A percentile compares a stretch with the other conserved stretches of the same genome.
phyloP scores from a whole-genome alignment of 2,797 vertebrate species.

The Takifugu rubripes region DNA sequence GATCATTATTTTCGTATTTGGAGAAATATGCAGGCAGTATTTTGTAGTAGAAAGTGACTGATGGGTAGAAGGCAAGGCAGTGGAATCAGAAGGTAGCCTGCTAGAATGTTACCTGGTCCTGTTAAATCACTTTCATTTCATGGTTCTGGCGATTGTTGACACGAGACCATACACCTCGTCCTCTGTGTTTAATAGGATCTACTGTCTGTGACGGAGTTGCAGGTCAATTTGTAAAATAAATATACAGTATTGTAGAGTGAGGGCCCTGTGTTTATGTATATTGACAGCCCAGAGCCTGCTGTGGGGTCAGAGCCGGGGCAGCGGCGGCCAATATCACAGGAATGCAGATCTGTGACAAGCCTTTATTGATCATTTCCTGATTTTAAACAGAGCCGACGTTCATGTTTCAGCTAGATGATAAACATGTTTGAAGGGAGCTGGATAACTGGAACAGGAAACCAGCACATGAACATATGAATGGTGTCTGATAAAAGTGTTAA shows the following conservation, averaged over 20 bases:
- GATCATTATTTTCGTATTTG: slow-evolving; percentile 13
- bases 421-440: neutral
- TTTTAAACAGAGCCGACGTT: slow-evolving; percentile 42
- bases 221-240: slow-evolving; percentile 40
- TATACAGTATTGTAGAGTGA: slow-evolving; percentile 32
- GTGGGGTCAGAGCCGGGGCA: slow-evolving; percentile 55
- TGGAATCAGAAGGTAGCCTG: slow-evolving; percentile 17
- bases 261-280: slow-evolving; percentile 8
- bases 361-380: slow-evolving; percentile 52
- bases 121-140: slow-evolving; percentile 57
- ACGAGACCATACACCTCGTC: slow-evolving; percentile 42
- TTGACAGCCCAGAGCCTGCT: slow-evolving; percentile 29
- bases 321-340: slow-evolving; percentile 47
- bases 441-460: too few species aligned
- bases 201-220: slow-evolving; percentile 42
- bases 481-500: too few species aligned
- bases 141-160: slow-evolving; percentile 39
- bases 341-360: slow-evolving; percentile 33
- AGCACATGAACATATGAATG: too few species aligned
- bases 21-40: slow-evolving; percentile 26
- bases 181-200: slow-evolving; percentile 24
- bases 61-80: slow-evolving; percentile 10
- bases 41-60: slow-evolving; percentile 43
- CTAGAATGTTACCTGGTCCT: slow-evolving; percentile 46
- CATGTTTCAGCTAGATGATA: slow-evolving; percentile 21